Conservation (phyloP, 1,140 invertebrate genomes). For the Schlechtendalia chinensis region DNA sequence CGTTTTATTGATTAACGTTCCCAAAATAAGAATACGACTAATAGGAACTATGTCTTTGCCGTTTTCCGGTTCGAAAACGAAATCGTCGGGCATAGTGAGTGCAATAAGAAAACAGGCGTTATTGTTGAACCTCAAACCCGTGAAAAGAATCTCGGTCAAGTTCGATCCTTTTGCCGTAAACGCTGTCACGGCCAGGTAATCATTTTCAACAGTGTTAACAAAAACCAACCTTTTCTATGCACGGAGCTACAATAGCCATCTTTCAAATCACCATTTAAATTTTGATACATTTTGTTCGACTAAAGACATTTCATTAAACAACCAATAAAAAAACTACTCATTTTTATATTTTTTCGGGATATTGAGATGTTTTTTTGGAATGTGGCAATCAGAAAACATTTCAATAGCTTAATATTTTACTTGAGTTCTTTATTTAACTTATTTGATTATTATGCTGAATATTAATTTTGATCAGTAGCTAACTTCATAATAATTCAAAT, state of each 20-base stretch:
- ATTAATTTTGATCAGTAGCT: too few species aligned
- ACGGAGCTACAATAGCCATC: background rate
- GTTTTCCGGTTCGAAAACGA: slow-evolving; percentile 52
- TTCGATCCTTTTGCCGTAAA: slow-evolving; percentile 81
- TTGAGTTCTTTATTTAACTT: too few species aligned
- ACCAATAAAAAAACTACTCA: too few species aligned
- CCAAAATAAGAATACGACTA: slow-evolving; percentile 24
- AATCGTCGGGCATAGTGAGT: slow-evolving; percentile 52
- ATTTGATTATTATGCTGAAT: too few species aligned
- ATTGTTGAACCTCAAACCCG: slow-evolving; percentile 72
- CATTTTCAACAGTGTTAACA: slow-evolving; percentile 35
- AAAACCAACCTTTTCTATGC: background rate
- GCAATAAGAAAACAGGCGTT: slow-evolving; percentile 53
- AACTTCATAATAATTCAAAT: too few species aligned
- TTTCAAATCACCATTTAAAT: background rate
- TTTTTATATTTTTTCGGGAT: too few species aligned
- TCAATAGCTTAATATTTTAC: too few species aligned
- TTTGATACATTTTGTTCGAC: too few species aligned
- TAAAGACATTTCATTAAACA: too few species aligned
- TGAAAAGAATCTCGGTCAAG: slow-evolving; percentile 71
- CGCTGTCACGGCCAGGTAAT: slow-evolving; percentile 69
- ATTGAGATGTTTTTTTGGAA: too few species aligned
- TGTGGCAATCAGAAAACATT: too few species aligned
- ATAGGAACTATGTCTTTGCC: slow-evolving; percentile 53
- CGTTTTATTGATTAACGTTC: slow-evolving; percentile 33